Base-by-base conservation (phyloP, 2,888 invertebrate species). In the Cordylochernes scorpioides region DNA sequence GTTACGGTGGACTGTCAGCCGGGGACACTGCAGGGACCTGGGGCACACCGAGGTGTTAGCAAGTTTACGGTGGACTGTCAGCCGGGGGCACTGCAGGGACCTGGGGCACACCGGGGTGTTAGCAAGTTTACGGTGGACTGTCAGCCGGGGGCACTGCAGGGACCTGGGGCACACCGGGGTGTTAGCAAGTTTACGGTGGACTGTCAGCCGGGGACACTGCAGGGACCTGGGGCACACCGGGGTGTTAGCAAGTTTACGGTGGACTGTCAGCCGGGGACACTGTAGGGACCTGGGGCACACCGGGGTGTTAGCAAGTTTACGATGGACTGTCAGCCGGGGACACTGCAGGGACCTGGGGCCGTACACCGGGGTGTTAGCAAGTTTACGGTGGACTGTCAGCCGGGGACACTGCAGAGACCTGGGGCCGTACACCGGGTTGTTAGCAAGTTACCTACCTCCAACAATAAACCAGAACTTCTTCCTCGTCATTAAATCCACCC, bases 351-450 rank as follows among this genome's bases (percentile, higher is more conserved):
- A 48, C 35, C 57, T 57, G 16, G 14, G n/a, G n/a, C n/a, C n/a
- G n/a, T n/a, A n/a, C n/a, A 58, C 50, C 36, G 58, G 52, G 3
- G 58, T 51, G 1, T 52, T 39, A 5, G 54, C 51, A 16, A 55
- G 45, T 34, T 55, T 48, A 37, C 50, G 49, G 43, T 55, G 55
- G 14, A 55, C 54, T 22, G 49, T 44, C 6, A 54, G 48, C 6
- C 55, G 43, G 24, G 46, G 49, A 38, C 55, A 55, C 30, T 53
- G 51, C 6, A 57, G 42, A 5, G 53, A 48, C 35, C 57, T 57
- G 16, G 14, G n/a, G n/a, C n/a, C n/a, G n/a, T n/a, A n/a, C n/a
- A n/a, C n/a, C n/a, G n/a, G n/a, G n/a, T n/a, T n/a, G n/a, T n/a
- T n/a, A n/a, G n/a, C n/a, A n/a, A n/a, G n/a, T n/a, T n/a, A n/a